These are phyloP conservation scores for Chloroclysta siterata DNA, from an alignment of 2,888 invertebrate genomes.

Conservation along the genomic window DNA sequence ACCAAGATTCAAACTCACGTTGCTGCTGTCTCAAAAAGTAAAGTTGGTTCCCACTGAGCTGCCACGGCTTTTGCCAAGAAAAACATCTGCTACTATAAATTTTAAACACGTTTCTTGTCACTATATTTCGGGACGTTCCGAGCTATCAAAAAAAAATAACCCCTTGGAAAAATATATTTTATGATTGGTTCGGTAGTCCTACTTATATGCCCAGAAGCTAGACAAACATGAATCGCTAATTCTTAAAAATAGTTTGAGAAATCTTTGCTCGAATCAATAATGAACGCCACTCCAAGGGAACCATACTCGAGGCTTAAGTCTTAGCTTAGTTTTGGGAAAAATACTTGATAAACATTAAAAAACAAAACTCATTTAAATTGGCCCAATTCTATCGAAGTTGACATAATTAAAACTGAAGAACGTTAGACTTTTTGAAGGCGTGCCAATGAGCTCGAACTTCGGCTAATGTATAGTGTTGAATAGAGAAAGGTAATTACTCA, in stretches of 20 bases:
- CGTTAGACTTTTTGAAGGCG: conserved; percentile 7
- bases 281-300: too few relatives aligned
- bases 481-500: conserved; percentile 3
- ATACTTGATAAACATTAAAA: not conserved
- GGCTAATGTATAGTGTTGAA: not conserved
- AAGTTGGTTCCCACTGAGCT: conserved; percentile 9
- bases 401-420: not conserved
- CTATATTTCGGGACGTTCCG: conserved; percentile 64
- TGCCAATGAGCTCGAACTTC: not conserved
- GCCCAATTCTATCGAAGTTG: not conserved
- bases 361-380: not conserved
- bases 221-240: too few relatives aligned
- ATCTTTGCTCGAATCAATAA: too few relatives aligned
- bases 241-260: too few relatives aligned
- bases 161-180: conserved; percentile 54
- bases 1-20: conserved; percentile 8
- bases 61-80: conserved; percentile 22
- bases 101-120: conserved; percentile 61
- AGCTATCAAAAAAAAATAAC: conserved; percentile 66
- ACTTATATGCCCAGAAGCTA: too few relatives aligned
- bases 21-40: not conserved
- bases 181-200: conserved; percentile 39
- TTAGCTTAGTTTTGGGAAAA: conserved; percentile 26
- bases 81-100: conserved; percentile 62
- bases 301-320: not conserved